These are phyloP conservation scores for Pipistrellus pipistrellus DNA, from an alignment of 2,797 vertebrate genomes.

Conservation along the genomic window DNA sequence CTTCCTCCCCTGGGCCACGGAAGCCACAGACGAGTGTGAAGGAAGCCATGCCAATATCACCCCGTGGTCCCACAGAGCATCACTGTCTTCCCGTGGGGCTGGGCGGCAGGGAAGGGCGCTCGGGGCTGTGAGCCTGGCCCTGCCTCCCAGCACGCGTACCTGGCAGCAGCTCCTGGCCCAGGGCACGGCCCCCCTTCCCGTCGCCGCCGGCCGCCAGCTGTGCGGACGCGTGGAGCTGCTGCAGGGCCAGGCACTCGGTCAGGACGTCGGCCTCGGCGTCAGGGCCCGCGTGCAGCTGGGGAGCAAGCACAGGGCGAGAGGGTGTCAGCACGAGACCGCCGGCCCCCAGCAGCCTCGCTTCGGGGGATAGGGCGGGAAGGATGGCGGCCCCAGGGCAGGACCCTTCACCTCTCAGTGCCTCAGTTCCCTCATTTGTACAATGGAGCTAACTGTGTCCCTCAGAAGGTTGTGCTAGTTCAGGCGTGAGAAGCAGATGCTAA, in stretches of 20 bases:
- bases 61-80: background rate
- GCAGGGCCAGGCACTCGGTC: conserved; percentile 94
- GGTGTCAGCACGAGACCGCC: background rate
- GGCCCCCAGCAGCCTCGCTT: background rate
- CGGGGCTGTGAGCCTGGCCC: background rate
- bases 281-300: conserved; percentile 92
- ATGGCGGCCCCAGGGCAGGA: background rate
- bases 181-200: conserved; percentile 91
- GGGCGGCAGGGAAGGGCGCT: background rate
- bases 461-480: background rate
- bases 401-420: background rate
- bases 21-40: background rate
- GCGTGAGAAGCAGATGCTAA: background rate
- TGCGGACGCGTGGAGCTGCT: conserved; percentile 92
- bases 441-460: rapidly evolving
- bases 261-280: conserved; percentile 94
- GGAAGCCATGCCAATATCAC: too few species aligned
- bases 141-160: conserved; percentile 86
- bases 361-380: background rate
- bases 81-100: background rate
- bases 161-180: conserved; percentile 95
- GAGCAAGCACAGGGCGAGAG: conserved; percentile 39
- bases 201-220: conserved; percentile 92
- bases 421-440: background rate
- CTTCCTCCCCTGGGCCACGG: background rate